Evolutionary conservation across 2,888 invertebrate genomes (phyloP).

Genomic region (Drosophila diplacantha): DNA sequence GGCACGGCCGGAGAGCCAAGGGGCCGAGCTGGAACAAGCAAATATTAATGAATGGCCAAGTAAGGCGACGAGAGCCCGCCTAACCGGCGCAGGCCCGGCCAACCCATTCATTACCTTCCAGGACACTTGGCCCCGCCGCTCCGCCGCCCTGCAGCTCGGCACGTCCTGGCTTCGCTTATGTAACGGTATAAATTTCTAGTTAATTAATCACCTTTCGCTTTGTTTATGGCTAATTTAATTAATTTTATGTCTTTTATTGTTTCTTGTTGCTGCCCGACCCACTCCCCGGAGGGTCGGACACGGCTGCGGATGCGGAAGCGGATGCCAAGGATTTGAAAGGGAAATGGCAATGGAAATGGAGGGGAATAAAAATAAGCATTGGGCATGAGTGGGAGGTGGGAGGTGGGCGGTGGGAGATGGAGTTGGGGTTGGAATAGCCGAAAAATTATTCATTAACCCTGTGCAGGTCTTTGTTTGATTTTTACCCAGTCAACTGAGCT

Average conservation of each 20-base stretch:
- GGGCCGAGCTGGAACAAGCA: conserved; percentile 34
- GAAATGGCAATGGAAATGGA: conserved; percentile 20
- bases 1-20: conserved; percentile 4
- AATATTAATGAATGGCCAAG: conserved; percentile 59
- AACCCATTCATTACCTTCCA: conserved; percentile 11
- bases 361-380: conserved; percentile 19
- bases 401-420: neutral
- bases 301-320: conserved; percentile 23
- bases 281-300: conserved; percentile 11
- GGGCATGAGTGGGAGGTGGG: conserved; percentile 8
- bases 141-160: conserved; percentile 8
- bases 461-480: neutral
- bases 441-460: conserved; percentile 32
- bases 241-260: conserved; percentile 62
- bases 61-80: conserved; percentile 35
- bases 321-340: conserved; percentile 23
- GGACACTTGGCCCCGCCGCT: conserved; percentile 1
- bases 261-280: conserved; percentile 25
- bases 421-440: neutral
- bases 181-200: conserved; percentile 61
- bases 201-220: conserved; percentile 63
- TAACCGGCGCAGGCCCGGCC: neutral
- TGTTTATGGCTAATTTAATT: conserved; percentile 64
- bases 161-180: conserved; percentile 45
- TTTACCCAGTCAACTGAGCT: neutral